These are phyloP conservation scores for Centruroides sculpturatus DNA, from an alignment of 1,140 invertebrate genomes.

Conservation along the genomic window DNA sequence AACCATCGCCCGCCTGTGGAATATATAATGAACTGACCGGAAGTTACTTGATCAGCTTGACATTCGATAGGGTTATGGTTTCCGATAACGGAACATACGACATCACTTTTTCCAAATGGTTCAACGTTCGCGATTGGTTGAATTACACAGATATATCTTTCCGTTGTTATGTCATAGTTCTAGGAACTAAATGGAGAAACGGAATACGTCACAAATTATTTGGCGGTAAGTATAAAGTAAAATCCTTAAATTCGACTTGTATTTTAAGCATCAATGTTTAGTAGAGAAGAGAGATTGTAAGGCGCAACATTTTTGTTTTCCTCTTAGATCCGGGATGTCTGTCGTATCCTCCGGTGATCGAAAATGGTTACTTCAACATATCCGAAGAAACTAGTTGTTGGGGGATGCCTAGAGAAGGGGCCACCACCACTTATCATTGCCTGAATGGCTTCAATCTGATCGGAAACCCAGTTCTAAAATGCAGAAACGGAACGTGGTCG, in stretches of 20 bases:
- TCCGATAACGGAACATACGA: constrained; percentile 19
- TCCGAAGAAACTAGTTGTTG: constrained; percentile 17
- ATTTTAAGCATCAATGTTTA: neutral
- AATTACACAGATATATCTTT: constrained; percentile 19
- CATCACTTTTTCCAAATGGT: constrained; percentile 16
- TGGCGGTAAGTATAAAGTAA: constrained; percentile 6
- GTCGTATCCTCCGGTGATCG: constrained; percentile 1
- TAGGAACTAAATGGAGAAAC: constrained; percentile 20
- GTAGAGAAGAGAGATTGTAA: neutral
- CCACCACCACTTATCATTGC: constrained; percentile 13
- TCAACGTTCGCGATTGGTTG: constrained; percentile 15
- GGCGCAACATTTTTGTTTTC: neutral
- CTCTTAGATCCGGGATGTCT: constrained; percentile 17
- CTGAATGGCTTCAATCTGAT: constrained; percentile 7
- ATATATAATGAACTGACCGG: constrained; percentile 17
- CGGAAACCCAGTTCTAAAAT: constrained; percentile 11
- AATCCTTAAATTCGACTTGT: neutral
- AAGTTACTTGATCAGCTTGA: constrained; percentile 16
- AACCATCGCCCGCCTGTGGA: constrained; percentile 21
- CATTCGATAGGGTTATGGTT: constrained; percentile 17
- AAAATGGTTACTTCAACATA: constrained; percentile 17
- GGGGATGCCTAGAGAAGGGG: constrained; percentile 15
- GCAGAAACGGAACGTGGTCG: constrained; percentile 14
- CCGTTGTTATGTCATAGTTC: constrained; percentile 18
- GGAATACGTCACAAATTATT: constrained; percentile 19